A percentile compares a stretch with the other conserved stretches of the same genome.
Evolutionary conservation across 2,113 vertebrate species (phyloP).

Genomic region (Cervus canadensis): DNA sequence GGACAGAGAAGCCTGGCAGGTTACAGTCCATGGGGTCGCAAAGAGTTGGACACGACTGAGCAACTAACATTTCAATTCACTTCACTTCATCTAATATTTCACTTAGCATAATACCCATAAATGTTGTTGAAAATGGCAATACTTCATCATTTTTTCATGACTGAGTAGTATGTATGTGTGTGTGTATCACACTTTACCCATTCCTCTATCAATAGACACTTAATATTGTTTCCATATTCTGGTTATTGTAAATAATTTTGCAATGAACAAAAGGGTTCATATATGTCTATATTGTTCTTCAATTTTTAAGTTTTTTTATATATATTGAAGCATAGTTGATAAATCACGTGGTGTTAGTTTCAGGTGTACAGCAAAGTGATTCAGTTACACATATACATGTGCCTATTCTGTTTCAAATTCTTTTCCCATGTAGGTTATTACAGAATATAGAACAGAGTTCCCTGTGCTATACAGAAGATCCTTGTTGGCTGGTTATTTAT

Average conservation of each 20-base stretch:
- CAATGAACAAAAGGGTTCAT: neutral
- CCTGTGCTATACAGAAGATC: neutral
- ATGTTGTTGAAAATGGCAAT: neutral
- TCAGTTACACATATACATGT: neutral
- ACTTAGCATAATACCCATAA: neutral
- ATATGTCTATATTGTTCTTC: neutral
- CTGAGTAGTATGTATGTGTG: neutral
- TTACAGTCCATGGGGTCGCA: accelerated
- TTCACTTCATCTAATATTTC: neutral
- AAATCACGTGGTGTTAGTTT: neutral
- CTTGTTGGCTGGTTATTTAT: neutral
- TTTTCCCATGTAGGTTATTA: neutral
- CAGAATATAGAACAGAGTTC: neutral
- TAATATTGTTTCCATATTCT: neutral
- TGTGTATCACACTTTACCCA: neutral
- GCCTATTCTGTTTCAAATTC: neutral
- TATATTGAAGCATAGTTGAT: neutral
- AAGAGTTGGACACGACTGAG: neutral
- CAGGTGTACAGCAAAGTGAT: neutral
- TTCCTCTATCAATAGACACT: neutral
- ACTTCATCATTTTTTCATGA: neutral
- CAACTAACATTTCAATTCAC: neutral
- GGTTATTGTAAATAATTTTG: neutral
- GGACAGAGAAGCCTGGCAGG: neutral
- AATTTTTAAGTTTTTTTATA: neutral